Percentiles rank a stretch among this genome's conserved stretches.
These are phyloP conservation scores for Glyptemys insculpta DNA, from an alignment of 2,797 vertebrate species.

Conservation along the genomic window DNA sequence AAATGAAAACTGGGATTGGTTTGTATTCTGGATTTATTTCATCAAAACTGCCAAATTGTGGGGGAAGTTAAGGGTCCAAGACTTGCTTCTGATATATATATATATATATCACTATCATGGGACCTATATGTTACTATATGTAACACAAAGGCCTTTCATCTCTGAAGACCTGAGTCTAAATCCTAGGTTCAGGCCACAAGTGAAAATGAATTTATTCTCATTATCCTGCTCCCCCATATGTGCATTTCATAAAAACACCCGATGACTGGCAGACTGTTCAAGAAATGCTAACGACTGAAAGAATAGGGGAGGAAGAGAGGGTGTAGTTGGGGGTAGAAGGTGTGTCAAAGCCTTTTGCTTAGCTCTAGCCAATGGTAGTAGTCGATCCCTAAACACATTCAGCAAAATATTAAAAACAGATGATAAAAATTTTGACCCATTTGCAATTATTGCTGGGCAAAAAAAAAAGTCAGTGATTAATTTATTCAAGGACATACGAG, in stretches of 20 bases:
- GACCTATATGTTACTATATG: not conserved
- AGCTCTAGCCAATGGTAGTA: not conserved
- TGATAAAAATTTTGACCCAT: not conserved
- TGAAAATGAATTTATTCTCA: not conserved
- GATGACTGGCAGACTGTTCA: not conserved
- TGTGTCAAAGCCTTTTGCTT: not conserved
- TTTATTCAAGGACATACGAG: not conserved
- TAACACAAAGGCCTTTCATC: not conserved
- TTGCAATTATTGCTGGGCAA: not conserved
- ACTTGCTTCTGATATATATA: not conserved
- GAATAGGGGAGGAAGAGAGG: not conserved
- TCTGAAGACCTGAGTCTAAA: not conserved
- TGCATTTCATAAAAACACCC: not conserved
- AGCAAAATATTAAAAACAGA: not conserved
- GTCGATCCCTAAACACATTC: not conserved
- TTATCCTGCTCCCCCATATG: not conserved
- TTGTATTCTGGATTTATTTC: not conserved
- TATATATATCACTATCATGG: not conserved
- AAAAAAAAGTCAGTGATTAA: not conserved
- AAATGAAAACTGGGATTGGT: accelerated
- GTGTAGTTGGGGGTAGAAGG: not conserved
- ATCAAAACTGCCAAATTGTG: not conserved
- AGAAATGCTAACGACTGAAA: not conserved
- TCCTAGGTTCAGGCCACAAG: not conserved
- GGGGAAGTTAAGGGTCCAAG: not conserved